Base-by-base conservation (phyloP, 2,797 vertebrate species). In the Epinephelus awoara region DNA sequence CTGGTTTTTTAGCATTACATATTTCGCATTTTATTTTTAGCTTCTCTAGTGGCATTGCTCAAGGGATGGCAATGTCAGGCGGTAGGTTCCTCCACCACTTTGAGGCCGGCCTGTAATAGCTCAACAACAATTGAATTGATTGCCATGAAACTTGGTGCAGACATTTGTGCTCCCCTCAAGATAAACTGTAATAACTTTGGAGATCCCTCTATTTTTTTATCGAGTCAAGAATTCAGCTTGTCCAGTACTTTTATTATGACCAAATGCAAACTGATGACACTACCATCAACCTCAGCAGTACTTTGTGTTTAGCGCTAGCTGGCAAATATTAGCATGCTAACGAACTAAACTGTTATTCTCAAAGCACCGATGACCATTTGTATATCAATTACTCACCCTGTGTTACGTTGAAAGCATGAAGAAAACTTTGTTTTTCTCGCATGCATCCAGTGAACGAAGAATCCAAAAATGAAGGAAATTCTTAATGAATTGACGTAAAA, bases 21-120 rank as follows among this genome's bases (percentile, higher is more conserved):
- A 34, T 50, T 67, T 47, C 2, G 29, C 40, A 46, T 63, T 74
- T 34, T 75, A 71, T 73, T 55, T 70, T 74, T 66, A 64, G 42
- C 65, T 27, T 14, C 6, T 1, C 15, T 27, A 44, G 47, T 8
- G 3, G 2, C 11, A 21, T 13, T 0, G 7, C 71, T 59, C 58
- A 0, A 3, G 68, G 67, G 47, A 40, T 17, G 23, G 50, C 6
- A 12, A 21, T 11, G 47, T 58, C 17, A 49, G 9, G 57, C n/a
- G 49, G 42, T 47, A 13, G 19, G 59, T 34, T 4, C 1, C 2
- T 19, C 23, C 47, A 11, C 1, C 21, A 4, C 56, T 47, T 57
- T 61, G 49, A 6, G 21, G 21, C 52, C 17, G 51, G 6, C 47
- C 27, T 56, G 23, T 51, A 9, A 46, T 49, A 56, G 40, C 12